Conservation (phyloP, 2,888 invertebrate genomes). For the Amblyteles armatorius region DNA sequence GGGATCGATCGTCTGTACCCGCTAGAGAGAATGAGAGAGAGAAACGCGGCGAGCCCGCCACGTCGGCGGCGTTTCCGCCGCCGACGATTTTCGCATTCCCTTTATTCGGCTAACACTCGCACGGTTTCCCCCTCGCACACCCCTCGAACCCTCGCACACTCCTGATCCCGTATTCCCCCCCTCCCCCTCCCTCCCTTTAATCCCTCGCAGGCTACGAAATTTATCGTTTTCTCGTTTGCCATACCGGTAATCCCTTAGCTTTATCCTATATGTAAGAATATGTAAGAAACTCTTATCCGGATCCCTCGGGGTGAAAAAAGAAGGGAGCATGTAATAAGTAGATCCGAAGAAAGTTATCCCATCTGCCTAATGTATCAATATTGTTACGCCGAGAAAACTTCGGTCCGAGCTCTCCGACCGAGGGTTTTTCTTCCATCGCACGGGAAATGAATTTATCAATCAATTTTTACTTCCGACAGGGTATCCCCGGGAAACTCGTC, state of each 20-base stretch:
- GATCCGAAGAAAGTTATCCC: constrained; percentile 52
- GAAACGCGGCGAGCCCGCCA: constrained; percentile 49
- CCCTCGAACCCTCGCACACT: neutral
- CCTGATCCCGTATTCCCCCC: constrained; percentile 44
- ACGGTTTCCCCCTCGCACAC: constrained; percentile 23
- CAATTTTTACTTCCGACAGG: constrained; percentile 83
- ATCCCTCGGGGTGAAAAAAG: constrained; percentile 10
- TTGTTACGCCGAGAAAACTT: constrained; percentile 5
- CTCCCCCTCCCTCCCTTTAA: constrained; percentile 44
- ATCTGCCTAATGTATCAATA: constrained; percentile 46
- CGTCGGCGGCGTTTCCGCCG: constrained; percentile 66
- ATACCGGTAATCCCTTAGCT: constrained; percentile 38
- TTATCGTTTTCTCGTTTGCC: constrained; percentile 68
- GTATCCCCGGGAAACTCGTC: constrained; percentile 90
- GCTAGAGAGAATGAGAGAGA: constrained; percentile 51
- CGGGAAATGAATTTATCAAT: constrained; percentile 17
- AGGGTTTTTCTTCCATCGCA: neutral
- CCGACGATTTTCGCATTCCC: constrained; percentile 69
- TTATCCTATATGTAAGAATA: constrained; percentile 22
- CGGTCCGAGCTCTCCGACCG: neutral
- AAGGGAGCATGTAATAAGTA: neutral
- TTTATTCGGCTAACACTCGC: constrained; percentile 53
- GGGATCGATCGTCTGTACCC: constrained; percentile 46
- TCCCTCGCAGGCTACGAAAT: constrained; percentile 61
- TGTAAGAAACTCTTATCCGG: constrained; percentile 23